A percentile compares a stretch with the other conserved stretches of the same genome.
phyloP scores from a whole-genome alignment of 2,888 invertebrate genomes.

The Vesta saturnalis region DNA sequence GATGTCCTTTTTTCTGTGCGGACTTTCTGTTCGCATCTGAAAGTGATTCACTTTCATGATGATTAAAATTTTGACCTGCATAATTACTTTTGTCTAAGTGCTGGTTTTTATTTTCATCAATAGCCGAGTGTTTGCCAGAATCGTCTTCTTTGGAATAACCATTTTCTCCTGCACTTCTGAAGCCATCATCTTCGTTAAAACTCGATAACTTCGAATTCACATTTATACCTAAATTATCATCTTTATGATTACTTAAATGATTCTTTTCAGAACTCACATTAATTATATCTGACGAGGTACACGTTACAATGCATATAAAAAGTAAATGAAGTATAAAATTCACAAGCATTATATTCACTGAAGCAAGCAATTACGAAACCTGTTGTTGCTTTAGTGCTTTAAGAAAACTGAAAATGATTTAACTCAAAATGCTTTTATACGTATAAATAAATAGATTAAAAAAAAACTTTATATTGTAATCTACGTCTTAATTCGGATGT shows the following conservation, averaged over 20 bases:
- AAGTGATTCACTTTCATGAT: conserved; percentile 51
- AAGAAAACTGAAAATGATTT: neutral
- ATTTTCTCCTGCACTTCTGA: conserved; percentile 53
- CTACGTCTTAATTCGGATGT: neutral
- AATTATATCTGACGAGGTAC: conserved; percentile 42
- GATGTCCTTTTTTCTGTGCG: conserved; percentile 74
- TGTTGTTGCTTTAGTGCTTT: neutral
- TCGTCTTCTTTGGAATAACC: conserved; percentile 53
- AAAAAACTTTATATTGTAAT: neutral
- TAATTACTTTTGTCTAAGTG: conserved; percentile 52
- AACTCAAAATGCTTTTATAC: neutral
- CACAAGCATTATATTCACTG: neutral
- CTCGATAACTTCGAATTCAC: conserved; percentile 50
- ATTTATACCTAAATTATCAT: conserved; percentile 42
- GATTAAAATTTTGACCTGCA: conserved; percentile 53
- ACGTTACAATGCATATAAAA: conserved; percentile 5
- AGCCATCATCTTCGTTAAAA: conserved; percentile 55
- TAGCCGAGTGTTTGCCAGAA: conserved; percentile 52
- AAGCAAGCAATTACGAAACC: neutral
- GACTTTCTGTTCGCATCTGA: conserved; percentile 52
- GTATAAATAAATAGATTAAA: too few species aligned
- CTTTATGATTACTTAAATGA: conserved; percentile 40
- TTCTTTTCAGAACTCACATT: conserved; percentile 44
- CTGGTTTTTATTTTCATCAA: conserved; percentile 51
- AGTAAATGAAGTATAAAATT: neutral